Evolutionary conservation across 2,888 invertebrate species (phyloP), one percentile per base, ranked within the genome.

Genomic region (Pterobdella sp.): DNA sequence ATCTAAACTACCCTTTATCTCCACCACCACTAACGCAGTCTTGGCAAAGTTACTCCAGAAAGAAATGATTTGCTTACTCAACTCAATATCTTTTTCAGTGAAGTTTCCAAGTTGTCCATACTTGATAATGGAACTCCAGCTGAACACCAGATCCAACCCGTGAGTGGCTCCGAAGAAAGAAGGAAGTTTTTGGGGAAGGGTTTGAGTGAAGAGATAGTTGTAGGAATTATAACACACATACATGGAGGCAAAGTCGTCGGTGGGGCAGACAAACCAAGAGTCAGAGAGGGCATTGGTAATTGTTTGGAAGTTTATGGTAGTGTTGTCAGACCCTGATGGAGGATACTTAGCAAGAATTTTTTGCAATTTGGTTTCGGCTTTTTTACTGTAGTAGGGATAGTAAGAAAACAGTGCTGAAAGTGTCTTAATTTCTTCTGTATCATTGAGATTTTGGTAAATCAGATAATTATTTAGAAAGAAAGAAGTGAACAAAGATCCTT

Each of bases 161-260:
- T 95, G 95, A 88, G 94, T 89, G n/a, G 94, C 94, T 37, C 94
- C 94, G 77, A 93, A 93, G 94, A 94, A 95, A 72, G 89, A 88
- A 0, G 94, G 94, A 0, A 91, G 91, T 81, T 91, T 91, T 76
- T 88, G 87, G 81, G 89, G 87, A 78, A 92, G 84, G 7, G 84
- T 88, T 82, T 94, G 92, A 80, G 90, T 91, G 84, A 90, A 94
- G 82, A 92, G 90, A 84, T 94, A 94, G 87, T 91, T 91, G 85
- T 91, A 94, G 56, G 82, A 94, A 81, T 90, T 90, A 83, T 91
- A 91, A 18, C 93, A 90, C 4, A 93, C 91, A 82, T 94, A 94
- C 72, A 90, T 87, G 80, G 91, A 89, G 29, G 94, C 93, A 83
- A 94, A 91, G 83, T 94, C 92, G 85, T 94, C 94, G 68, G 94